These are phyloP conservation scores for Clarias laeviceps DNA, from an alignment of 2,797 vertebrate species.

Conservation along the genomic window DNA sequence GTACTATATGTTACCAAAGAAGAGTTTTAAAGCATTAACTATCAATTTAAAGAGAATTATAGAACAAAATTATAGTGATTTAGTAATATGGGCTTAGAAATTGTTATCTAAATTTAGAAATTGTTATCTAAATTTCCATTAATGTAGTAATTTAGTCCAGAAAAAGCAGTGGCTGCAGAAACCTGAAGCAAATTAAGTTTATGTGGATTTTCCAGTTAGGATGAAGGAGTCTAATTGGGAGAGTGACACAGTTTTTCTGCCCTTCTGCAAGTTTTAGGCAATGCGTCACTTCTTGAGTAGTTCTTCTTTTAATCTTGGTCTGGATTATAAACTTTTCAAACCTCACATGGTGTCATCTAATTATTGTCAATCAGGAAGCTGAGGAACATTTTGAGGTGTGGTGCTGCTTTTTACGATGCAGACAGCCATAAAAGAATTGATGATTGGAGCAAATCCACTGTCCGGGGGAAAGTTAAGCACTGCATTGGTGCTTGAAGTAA, in stretches of 20 bases:
- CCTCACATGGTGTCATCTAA: constrained; percentile 2
- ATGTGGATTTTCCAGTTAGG: background rate
- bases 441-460: constrained; percentile 37
- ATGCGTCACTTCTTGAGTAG: constrained; percentile 5
- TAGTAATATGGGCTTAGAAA: background rate
- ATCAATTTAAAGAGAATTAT: background rate
- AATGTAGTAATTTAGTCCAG: background rate
- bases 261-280: background rate
- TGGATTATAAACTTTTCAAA: background rate
- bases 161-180: background rate
- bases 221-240: constrained; percentile 6
- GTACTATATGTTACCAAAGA: background rate
- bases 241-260: background rate
- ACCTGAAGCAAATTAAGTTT: background rate
- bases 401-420: constrained; percentile 41
- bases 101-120: background rate
- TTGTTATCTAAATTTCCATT: background rate
- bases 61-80: background rate
- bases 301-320: constrained; percentile 1
- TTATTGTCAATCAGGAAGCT: constrained; percentile 43
- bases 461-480: constrained; percentile 20
- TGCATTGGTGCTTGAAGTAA: background rate
- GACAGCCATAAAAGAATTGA: constrained; percentile 41
- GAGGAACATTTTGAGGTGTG: constrained; percentile 27
- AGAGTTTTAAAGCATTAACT: background rate